Evolutionary conservation across 2,888 invertebrate genomes (phyloP).

Genomic region (Ennomos quercinarius): DNA sequence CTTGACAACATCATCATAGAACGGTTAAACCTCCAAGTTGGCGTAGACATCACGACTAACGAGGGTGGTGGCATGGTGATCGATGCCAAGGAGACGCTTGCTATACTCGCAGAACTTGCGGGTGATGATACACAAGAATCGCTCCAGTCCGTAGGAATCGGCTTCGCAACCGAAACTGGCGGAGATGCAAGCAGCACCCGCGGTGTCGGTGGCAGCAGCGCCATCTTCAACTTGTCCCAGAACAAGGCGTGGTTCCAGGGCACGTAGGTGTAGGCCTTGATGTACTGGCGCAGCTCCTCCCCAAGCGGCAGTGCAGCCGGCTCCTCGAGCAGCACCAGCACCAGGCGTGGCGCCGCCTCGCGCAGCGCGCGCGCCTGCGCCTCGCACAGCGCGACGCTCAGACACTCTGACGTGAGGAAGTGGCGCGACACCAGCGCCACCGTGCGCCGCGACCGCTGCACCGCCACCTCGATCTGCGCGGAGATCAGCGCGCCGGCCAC

Average conservation of each 20-base stretch:
- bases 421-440: conserved; percentile 10
- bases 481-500: not conserved
- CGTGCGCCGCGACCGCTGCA: conserved; percentile 9
- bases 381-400: conserved; percentile 3
- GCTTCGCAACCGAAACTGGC: too few relatives aligned
- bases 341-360: not conserved
- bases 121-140: too few relatives aligned
- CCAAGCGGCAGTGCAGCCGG: not conserved
- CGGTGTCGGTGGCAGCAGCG: not conserved
- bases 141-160: too few relatives aligned
- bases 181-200: too few relatives aligned
- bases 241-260: conserved; percentile 7
- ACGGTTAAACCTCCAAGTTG: too few relatives aligned
- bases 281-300: conserved; percentile 1
- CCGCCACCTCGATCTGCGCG: not conserved
- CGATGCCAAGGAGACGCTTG: too few relatives aligned
- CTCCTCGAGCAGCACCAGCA: conserved; percentile 7
- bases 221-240: conserved; percentile 1
- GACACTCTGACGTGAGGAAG: not conserved
- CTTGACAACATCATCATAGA: too few relatives aligned
- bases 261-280: conserved; percentile 8
- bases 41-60: too few relatives aligned
- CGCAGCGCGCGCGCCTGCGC: conserved; percentile 6
- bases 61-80: too few relatives aligned
- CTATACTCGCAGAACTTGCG: too few relatives aligned